Evolutionary conservation across 1,140 invertebrate species (phyloP), one percentile per base, ranked within the genome.

Genomic region (Lasioglossum albipes): DNA sequence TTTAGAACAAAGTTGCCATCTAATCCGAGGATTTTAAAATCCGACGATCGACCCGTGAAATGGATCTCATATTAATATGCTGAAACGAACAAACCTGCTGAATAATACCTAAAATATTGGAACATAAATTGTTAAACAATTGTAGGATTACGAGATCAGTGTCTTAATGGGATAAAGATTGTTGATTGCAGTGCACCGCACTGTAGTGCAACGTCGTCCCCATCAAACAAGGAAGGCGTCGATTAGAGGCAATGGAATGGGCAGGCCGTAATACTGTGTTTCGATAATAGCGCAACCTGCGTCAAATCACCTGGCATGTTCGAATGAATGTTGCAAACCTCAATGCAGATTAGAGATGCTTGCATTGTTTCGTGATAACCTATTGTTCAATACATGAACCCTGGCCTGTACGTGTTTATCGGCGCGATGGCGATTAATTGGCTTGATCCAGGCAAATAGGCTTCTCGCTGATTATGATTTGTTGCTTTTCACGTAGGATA

Each of bases 341-440:
- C 86, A 87, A 85, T 82, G 80, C 80, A 83, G 80, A 84, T 89
- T 87, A 88, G 70, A 64, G 81, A 78, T 67, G 68, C 66, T 27
- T 81, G 76, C 84, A 90, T 89, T 89, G 89, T 89, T 81, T 81
- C 57, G 61, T 74, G 72, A 78, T 85, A 80, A 75, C 79, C 81
- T 81, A 89, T 90, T 90, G 88, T 89, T 87, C 86, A 83, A 82
- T 85, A 66, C 73, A 54, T 81, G 76, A 81, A 78, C 73, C 65
- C 36, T 61, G 64, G 36, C n/a, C 27, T 20, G 9, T 9, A 49
- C 54, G 31, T 18, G 64, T 65, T 75, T 81, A 82, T 62, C 77
- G 62, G 69, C 18, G 22, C 22, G 57, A 6, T 31, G 45, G n/a
- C 66, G 31, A 80, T 75, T 67, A 75, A 74, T 66, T 64, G 57